phyloP scores from a whole-genome alignment of 2,888 invertebrate species.

The Shargacucullia verbasci region DNA sequence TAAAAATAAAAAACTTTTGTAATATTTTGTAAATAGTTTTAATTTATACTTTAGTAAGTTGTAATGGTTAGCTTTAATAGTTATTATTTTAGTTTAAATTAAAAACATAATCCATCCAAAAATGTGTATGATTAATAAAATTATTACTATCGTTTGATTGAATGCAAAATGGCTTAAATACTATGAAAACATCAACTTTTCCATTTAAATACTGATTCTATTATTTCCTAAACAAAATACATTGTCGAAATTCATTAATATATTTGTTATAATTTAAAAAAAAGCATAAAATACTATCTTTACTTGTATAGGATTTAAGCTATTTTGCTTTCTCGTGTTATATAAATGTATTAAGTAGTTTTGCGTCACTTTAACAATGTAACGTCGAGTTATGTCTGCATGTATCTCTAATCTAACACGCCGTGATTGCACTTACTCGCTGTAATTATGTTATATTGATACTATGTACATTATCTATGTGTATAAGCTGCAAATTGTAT shows the following conservation, averaged over 20 bases:
- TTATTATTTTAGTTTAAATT: slow-evolving; percentile 76
- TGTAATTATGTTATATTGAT: slow-evolving; percentile 69
- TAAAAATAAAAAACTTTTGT: slow-evolving; percentile 70
- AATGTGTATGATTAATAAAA: slow-evolving; percentile 75
- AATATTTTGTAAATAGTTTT: slow-evolving; percentile 87
- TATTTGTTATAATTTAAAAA: too few relatives aligned
- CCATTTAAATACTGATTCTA: too few relatives aligned
- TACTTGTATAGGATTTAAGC: slow-evolving; percentile 23
- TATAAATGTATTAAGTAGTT: slow-evolving; percentile 36
- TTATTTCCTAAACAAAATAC: too few relatives aligned
- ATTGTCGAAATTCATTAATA: too few relatives aligned
- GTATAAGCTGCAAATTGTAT: slow-evolving; percentile 77
- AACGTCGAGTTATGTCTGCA: slow-evolving; percentile 15
- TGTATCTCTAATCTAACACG: slow-evolving; percentile 28
- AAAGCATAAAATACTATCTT: too few relatives aligned
- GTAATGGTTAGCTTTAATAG: slow-evolving; percentile 87
- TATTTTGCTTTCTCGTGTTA: slow-evolving; percentile 28
- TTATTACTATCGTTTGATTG: slow-evolving; percentile 64
- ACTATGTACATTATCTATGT: slow-evolving; percentile 78
- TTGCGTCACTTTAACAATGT: slow-evolving; percentile 23
- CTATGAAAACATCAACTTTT: slow-evolving; percentile 2
- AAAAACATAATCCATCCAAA: slow-evolving; percentile 77
- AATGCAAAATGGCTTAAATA: slow-evolving; percentile 50
- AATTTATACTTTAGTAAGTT: slow-evolving; percentile 82
- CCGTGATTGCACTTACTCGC: slow-evolving; percentile 48